A percentile compares a stretch with the other conserved stretches of the same genome.
phyloP scores from a whole-genome alignment of 2,888 invertebrate genomes.

The Drepanosiphum platanoidis region DNA sequence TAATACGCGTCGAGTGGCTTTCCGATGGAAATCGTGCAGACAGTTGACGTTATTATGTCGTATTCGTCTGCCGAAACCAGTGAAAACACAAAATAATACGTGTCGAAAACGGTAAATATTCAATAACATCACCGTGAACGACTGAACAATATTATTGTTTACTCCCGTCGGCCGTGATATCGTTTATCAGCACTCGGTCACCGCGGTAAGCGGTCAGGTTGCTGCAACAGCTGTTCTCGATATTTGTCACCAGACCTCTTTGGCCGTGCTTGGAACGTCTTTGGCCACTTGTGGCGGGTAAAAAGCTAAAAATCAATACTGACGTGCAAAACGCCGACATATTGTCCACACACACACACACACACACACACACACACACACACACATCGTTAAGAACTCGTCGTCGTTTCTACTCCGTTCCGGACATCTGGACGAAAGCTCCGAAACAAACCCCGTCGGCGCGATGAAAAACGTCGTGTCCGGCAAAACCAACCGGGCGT shows the following conservation, averaged over 20 bases:
- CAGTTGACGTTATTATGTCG: no score
- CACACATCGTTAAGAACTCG: neutral
- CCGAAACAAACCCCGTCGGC: no score
- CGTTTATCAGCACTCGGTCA: neutral
- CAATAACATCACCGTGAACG: no score
- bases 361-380: no score
- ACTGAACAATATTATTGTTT: constrained; percentile 7
- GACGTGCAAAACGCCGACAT: constrained; percentile 13
- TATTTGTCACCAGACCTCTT: neutral
- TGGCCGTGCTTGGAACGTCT: neutral
- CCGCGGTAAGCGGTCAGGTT: no score
- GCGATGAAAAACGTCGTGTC: constrained; percentile 17
- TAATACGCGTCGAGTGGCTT: no score
- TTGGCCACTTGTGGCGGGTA: constrained; percentile 46
- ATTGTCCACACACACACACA: neutral
- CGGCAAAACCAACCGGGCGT: constrained; percentile 6
- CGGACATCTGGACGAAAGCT: no score
- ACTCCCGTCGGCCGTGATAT: neutral
- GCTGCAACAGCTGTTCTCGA: neutral
- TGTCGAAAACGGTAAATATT: no score
- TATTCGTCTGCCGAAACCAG: no score
- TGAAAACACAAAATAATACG: no score
- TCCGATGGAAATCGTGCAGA: no score
- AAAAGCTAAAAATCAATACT: constrained; percentile 48
- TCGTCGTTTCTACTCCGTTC: no score